Conservation (phyloP, 2,113 vertebrate genomes). For the Gnathonemus longibarbis region DNA sequence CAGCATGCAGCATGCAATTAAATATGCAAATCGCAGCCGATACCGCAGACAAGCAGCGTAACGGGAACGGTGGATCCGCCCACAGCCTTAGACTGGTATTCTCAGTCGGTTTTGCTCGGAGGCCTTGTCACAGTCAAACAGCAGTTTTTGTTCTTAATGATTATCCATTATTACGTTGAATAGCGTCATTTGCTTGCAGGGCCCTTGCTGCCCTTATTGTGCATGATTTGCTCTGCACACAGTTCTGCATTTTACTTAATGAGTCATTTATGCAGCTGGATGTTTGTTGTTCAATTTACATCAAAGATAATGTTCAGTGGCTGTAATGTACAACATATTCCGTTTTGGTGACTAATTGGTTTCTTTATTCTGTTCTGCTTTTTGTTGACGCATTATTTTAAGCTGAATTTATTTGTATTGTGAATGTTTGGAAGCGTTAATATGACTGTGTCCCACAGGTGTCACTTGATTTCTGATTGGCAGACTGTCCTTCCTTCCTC, state of each 20-base stretch:
- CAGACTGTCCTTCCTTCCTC: neutral
- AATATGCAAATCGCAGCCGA: neutral
- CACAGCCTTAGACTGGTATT: neutral
- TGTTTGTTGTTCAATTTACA: neutral
- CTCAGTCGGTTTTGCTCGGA: neutral
- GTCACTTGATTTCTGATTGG: neutral
- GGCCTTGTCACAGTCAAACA: neutral
- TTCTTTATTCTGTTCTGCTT: neutral
- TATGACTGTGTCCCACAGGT: neutral
- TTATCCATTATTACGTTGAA: neutral
- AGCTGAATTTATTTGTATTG: neutral
- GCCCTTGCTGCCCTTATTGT: neutral
- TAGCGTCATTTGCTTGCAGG: conserved; percentile 5
- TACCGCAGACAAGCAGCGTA: neutral
- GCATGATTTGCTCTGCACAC: neutral
- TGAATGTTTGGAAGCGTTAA: neutral
- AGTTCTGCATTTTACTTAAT: conserved; percentile 7
- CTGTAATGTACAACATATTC: neutral
- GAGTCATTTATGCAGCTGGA: conserved; percentile 13
- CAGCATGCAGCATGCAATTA: neutral
- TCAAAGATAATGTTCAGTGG: neutral
- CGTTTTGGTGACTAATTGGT: neutral
- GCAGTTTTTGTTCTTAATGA: conserved; percentile 7
- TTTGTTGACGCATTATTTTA: neutral
- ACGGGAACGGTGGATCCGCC: neutral